A percentile compares a stretch with the other conserved stretches of the same genome.
Conservation (phyloP, 2,113 vertebrate species). For the Eupsittula cactorum region DNA sequence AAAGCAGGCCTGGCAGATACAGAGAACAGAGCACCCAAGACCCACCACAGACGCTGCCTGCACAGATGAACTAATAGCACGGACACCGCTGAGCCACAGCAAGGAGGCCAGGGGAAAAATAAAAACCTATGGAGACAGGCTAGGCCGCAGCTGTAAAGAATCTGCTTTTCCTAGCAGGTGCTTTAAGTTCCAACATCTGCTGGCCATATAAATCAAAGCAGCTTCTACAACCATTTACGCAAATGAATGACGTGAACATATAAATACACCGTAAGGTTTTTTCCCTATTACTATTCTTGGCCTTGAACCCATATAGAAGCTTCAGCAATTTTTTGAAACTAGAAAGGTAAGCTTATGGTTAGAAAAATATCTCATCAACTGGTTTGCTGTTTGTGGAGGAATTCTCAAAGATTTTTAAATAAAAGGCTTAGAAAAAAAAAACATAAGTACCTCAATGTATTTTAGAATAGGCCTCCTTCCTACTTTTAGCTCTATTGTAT, state of each 20-base stretch:
- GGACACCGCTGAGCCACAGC: slow-evolving; percentile 70
- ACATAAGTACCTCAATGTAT: not conserved
- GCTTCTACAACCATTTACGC: slow-evolving; percentile 65
- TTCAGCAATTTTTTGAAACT: not conserved
- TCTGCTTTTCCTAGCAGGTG: slow-evolving; percentile 83
- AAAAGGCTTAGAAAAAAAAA: not conserved
- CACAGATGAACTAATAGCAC: slow-evolving; percentile 70
- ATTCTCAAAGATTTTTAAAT: not conserved
- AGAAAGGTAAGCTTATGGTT: not conserved
- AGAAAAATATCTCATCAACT: not conserved
- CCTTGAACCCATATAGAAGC: not conserved
- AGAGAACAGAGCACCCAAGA: slow-evolving; percentile 68
- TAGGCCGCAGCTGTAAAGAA: slow-evolving; percentile 68
- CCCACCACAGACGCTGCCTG: slow-evolving; percentile 76
- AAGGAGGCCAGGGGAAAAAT: slow-evolving; percentile 72
- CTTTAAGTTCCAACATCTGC: slow-evolving; percentile 77
- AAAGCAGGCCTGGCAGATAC: slow-evolving; percentile 71
- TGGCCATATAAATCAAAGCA: slow-evolving; percentile 78
- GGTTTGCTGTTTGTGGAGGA: not conserved
- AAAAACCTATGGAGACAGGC: slow-evolving; percentile 66
- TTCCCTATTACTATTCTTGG: slow-evolving; percentile 60
- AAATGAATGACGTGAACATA: slow-evolving; percentile 69
- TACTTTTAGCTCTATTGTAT: not conserved
- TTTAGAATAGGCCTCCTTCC: not conserved
- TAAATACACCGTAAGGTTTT: slow-evolving; percentile 65